phyloP scores from a whole-genome alignment of 2,888 invertebrate species.

The Ophion costatus region DNA sequence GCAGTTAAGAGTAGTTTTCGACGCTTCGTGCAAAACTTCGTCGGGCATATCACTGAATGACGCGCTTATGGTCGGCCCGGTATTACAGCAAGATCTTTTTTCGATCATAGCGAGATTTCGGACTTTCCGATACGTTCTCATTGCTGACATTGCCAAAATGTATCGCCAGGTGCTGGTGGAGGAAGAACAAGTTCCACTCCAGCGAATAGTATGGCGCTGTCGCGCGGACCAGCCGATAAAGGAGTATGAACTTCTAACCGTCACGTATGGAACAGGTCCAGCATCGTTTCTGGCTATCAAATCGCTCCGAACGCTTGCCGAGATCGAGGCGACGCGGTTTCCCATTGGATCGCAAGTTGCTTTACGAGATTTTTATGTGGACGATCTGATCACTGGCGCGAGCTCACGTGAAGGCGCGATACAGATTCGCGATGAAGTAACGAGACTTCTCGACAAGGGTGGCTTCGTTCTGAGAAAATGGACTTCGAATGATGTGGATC shows the following conservation, averaged over 20 bases:
- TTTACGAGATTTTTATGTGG: neutral
- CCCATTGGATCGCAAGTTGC: slow-evolving; percentile 58
- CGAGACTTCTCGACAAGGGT: slow-evolving; percentile 23
- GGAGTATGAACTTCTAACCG: slow-evolving; percentile 61
- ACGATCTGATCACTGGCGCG: slow-evolving; percentile 35
- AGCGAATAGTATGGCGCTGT: slow-evolving; percentile 41
- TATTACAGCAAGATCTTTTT: slow-evolving; percentile 25
- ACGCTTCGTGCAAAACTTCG: slow-evolving; percentile 55
- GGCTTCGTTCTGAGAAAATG: slow-evolving; percentile 41
- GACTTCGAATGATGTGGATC: slow-evolving; percentile 6
- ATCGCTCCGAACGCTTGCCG: slow-evolving; percentile 68
- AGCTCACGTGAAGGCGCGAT: neutral
- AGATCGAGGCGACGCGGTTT: slow-evolving; percentile 9
- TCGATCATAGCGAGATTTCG: slow-evolving; percentile 41
- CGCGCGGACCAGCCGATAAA: slow-evolving; percentile 13
- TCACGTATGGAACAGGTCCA: slow-evolving; percentile 70
- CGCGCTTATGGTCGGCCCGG: slow-evolving; percentile 47
- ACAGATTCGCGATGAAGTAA: slow-evolving; percentile 19
- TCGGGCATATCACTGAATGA: slow-evolving; percentile 55
- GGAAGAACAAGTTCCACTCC: slow-evolving; percentile 62
- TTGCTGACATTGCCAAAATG: slow-evolving; percentile 57
- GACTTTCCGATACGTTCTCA: slow-evolving; percentile 44
- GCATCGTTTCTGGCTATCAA: slow-evolving; percentile 70
- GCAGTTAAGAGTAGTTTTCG: slow-evolving; percentile 55
- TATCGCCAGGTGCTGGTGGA: slow-evolving; percentile 49